A percentile compares a stretch with the other conserved stretches of the same genome.
Conservation (phyloP, 2,797 vertebrate species). For the Alca torda region DNA sequence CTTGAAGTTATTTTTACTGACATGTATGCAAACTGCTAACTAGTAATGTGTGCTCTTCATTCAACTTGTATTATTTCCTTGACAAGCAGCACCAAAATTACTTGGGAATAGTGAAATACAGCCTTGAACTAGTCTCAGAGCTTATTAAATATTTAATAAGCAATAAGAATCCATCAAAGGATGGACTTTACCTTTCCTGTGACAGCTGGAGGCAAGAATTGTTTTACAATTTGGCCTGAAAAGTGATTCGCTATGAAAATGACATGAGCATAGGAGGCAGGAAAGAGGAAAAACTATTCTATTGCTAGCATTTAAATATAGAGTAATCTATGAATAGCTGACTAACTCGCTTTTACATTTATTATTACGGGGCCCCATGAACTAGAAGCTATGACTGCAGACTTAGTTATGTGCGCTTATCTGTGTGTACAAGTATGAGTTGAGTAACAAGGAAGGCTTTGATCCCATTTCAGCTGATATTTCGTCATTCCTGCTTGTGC, state of each 20-base stretch:
- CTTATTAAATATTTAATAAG: constrained; percentile 76
- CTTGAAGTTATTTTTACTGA: constrained; percentile 60
- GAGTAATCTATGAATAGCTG: constrained; percentile 50
- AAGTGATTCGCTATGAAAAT: constrained; percentile 42
- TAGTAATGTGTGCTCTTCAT: constrained; percentile 18
- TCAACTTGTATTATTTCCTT: constrained; percentile 53
- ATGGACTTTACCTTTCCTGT: constrained; percentile 56
- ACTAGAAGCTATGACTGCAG: constrained; percentile 8
- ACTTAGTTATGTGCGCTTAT: not conserved
- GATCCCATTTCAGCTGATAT: constrained; percentile 14
- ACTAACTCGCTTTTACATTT: constrained; percentile 44
- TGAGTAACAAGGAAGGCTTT: constrained; percentile 33
- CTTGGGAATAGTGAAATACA: constrained; percentile 57
- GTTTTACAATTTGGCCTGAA: constrained; percentile 55
- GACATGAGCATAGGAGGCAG: not conserved
- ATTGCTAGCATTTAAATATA: constrained; percentile 60
- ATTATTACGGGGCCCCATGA: constrained; percentile 41
- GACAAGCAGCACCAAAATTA: constrained; percentile 64
- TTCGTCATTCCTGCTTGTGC: not conserved
- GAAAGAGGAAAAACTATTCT: constrained; percentile 39
- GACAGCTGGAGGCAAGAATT: constrained; percentile 60
- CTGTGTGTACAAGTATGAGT: not conserved
- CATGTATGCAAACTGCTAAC: constrained; percentile 69
- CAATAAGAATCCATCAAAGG: constrained; percentile 72
- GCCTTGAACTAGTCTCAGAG: constrained; percentile 59